A percentile compares a stretch with the other conserved stretches of the same genome.
Evolutionary conservation across 2,888 invertebrate genomes (phyloP).

Genomic region (Octodonta nipae): DNA sequence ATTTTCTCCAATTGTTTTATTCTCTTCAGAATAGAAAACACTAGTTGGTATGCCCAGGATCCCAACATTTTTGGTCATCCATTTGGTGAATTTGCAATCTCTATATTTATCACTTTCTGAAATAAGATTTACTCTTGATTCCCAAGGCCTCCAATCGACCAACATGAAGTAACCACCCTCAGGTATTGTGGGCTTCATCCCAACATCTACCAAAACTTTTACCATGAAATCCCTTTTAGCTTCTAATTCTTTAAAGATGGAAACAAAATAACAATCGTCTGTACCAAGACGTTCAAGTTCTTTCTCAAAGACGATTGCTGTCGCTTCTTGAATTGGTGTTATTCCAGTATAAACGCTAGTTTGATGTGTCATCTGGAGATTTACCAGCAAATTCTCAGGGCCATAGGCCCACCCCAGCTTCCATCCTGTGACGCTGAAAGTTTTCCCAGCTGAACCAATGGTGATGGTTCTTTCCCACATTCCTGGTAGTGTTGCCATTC

Average conservation of each 20-base stretch:
- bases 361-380: slow-evolving; percentile 82
- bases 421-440: slow-evolving; percentile 96
- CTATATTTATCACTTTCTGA: slow-evolving; percentile 8
- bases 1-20: slow-evolving; percentile 55
- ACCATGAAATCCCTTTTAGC: slow-evolving; percentile 70
- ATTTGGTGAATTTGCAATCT: slow-evolving; percentile 10
- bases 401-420: slow-evolving; percentile 94
- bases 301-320: slow-evolving; percentile 76
- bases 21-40: slow-evolving; percentile 7
- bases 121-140: slow-evolving; percentile 6
- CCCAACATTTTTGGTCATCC: slow-evolving; percentile 9
- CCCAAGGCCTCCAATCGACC: slow-evolving; percentile 58
- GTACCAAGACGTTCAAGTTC: slow-evolving; percentile 58
- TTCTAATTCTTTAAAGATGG: slow-evolving; percentile 58
- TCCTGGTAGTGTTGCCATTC: slow-evolving; percentile 83
- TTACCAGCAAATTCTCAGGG: slow-evolving; percentile 63
- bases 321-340: slow-evolving; percentile 87
- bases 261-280: slow-evolving; percentile 71
- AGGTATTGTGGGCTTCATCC: slow-evolving; percentile 82
- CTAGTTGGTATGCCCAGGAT: slow-evolving; percentile 9
- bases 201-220: slow-evolving; percentile 58
- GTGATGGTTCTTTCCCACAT: slow-evolving; percentile 99
- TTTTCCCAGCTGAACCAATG: slow-evolving; percentile 94
- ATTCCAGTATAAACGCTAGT: slow-evolving; percentile 85
- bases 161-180: slow-evolving; percentile 95